These are phyloP conservation scores for Nestor notabilis DNA, from an alignment of 2,113 vertebrate species.

Conservation along the genomic window DNA sequence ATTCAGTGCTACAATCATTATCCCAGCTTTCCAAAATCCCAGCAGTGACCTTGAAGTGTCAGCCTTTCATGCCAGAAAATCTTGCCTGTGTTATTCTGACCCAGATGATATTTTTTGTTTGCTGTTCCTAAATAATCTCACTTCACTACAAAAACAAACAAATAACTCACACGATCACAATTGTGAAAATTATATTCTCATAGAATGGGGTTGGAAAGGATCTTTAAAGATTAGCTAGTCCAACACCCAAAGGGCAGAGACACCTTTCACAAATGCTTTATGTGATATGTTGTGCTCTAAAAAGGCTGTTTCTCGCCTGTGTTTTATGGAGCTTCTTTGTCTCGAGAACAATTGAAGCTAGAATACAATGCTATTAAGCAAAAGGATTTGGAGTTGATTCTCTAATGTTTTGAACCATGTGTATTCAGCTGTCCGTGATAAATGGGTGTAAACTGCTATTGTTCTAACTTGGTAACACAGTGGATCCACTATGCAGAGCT, in stretches of 20 bases:
- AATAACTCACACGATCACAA: accelerated
- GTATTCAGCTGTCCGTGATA: conserved; percentile 44
- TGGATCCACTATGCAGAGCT: not conserved
- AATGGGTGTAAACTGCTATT: conserved; percentile 9
- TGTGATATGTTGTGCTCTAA: not conserved
- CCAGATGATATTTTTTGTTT: not conserved
- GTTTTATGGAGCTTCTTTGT: not conserved
- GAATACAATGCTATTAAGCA: conserved; percentile 1
- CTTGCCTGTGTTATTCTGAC: not conserved
- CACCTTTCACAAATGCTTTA: not conserved
- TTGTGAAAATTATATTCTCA: not conserved
- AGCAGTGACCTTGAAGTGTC: not conserved
- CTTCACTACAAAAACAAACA: not conserved
- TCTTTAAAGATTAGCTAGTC: not conserved
- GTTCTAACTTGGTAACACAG: not conserved
- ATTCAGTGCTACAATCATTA: not conserved
- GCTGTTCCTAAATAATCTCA: not conserved
- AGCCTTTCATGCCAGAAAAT: not conserved
- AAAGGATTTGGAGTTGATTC: not conserved
- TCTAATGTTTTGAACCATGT: not conserved
- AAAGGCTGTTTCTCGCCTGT: not conserved
- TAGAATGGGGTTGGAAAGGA: not conserved
- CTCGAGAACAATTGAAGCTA: not conserved
- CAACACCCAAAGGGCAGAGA: not conserved
- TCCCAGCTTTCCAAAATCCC: not conserved